Percentiles rank a stretch among this genome's conserved stretches.
Evolutionary conservation across 2,113 vertebrate species (phyloP).

Genomic region (Stigmatopora argus): DNA sequence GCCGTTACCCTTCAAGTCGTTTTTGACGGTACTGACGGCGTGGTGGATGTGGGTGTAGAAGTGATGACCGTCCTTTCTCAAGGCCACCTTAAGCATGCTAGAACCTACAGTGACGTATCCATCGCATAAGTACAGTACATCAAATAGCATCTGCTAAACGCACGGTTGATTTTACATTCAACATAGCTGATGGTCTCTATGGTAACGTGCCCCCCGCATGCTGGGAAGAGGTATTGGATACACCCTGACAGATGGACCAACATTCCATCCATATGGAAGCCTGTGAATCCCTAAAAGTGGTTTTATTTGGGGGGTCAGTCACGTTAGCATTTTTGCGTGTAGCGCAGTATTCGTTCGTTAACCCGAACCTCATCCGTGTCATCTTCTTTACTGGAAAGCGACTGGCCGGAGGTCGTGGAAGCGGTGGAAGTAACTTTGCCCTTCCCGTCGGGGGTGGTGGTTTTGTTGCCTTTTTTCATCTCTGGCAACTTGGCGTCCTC

Average conservation of each 20-base stretch:
- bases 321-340: no score
- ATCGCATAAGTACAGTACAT: neutral
- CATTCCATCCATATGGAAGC: slow-evolving; percentile 78
- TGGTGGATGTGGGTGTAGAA: slow-evolving; percentile 79
- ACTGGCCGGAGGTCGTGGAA: neutral
- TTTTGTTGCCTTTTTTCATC: slow-evolving; percentile 23
- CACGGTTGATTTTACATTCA: slow-evolving; percentile 71
- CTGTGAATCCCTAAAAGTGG: slow-evolving; percentile 67
- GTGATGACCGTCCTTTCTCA: slow-evolving; percentile 82
- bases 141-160: neutral
- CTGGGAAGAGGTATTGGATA: slow-evolving; percentile 76
- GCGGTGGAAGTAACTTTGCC: neutral
- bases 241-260: slow-evolving; percentile 77
- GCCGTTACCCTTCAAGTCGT: slow-evolving; percentile 22
- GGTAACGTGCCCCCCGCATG: slow-evolving; percentile 83
- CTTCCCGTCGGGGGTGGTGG: slow-evolving; percentile 12
- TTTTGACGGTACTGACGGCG: neutral
- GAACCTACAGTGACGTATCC: slow-evolving; percentile 62
- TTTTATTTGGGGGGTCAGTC: neutral
- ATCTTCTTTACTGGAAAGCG: neutral
- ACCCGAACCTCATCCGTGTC: neutral
- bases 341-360: no score
- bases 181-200: slow-evolving; percentile 78
- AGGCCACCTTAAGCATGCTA: slow-evolving; percentile 76
- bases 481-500: neutral